Base-by-base conservation (phyloP, 2,888 invertebrate species). In the Eupithecia tripunctaria region DNA sequence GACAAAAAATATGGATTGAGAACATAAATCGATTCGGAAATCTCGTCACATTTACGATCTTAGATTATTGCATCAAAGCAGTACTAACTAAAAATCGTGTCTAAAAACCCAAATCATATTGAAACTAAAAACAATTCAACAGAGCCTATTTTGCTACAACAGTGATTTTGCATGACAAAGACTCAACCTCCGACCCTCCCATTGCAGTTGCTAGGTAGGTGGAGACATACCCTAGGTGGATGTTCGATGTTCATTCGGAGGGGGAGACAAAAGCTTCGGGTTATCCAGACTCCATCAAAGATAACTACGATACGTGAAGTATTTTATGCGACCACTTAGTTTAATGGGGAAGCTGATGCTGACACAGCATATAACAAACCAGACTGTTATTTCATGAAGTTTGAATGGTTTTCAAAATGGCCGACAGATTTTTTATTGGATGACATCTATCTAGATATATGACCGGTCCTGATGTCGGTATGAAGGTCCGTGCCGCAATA, bases 231-330 rank as follows among this genome's bases (percentile, higher is more conserved):
- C 56, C 67, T 18, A 70, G 72, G 75, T 70, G 74, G 74, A 67
- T 72, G 72, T 72, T 65, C 64, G 72, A 67, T 70, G 67, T 67
- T 64, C 60, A 59, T 43, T 29, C 59, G 29, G 56, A 60, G 69
- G 66, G 75, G 70, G 70, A 68, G 59, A 77, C 77, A 77, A 77
- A 76, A 71, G 74, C 60, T 59, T 60, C 43, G 67, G 62, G 67
- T 70, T 60, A 67, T 67, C 59, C 62, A 71, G 68, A 72, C 27
- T 67, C 71, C 64, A 73, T 70, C 71, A 59, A 43, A 38, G 71
- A 80, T 79, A 75, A 62, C 38, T 73, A 73, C 74, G 76, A 47
- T 66, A 51, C 36, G 51, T 60, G 70, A 65, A 62, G 74, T 64
- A 68, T 68, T 69, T 68, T 71, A 59, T 70, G 66, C 66, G 62